Percentiles rank a stretch among this genome's conserved stretches.
Conservation (phyloP, 1,140 invertebrate species). For the Bursaphelenchus mucronatus region DNA sequence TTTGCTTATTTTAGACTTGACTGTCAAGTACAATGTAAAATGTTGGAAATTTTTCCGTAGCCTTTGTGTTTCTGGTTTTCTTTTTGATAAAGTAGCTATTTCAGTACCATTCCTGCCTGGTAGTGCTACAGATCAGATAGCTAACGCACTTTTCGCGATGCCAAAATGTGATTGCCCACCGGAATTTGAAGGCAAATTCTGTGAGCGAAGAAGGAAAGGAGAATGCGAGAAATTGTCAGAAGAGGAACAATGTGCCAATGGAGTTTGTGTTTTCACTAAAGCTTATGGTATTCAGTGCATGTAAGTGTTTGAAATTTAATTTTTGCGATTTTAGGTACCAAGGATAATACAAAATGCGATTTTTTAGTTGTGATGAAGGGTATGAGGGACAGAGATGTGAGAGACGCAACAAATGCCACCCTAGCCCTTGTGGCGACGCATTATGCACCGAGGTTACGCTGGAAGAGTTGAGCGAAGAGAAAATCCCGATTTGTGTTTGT, state of each 20-base stretch:
- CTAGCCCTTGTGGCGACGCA: slow-evolving; percentile 25
- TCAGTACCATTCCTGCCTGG: slow-evolving; percentile 1
- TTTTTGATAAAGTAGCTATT: slow-evolving; percentile 3
- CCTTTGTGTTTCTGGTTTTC: slow-evolving; percentile 10
- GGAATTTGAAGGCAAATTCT: slow-evolving; percentile 28
- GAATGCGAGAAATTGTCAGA: slow-evolving; percentile 22
- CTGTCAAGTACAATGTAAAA: slow-evolving; percentile 15
- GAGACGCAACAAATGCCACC: slow-evolving; percentile 23
- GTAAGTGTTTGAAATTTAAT: neutral
- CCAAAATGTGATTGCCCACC: slow-evolving; percentile 31
- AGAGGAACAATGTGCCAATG: slow-evolving; percentile 14
- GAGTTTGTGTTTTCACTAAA: slow-evolving; percentile 13
- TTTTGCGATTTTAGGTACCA: neutral
- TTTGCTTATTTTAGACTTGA: neutral
- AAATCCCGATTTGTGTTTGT: slow-evolving; percentile 29
- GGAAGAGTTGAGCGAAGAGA: neutral
- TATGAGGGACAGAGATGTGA: slow-evolving; percentile 32
- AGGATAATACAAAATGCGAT: neutral
- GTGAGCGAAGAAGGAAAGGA: slow-evolving; percentile 21
- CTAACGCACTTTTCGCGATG: slow-evolving; percentile 14
- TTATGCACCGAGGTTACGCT: slow-evolving; percentile 31
- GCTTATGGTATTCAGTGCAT: slow-evolving; percentile 22
- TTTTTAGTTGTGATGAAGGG: slow-evolving; percentile 26
- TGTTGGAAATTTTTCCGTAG: slow-evolving; percentile 8
- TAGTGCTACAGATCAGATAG: neutral